phyloP scores from a whole-genome alignment of 1,140 invertebrate species.

The Drosophila gunungcola region DNA sequence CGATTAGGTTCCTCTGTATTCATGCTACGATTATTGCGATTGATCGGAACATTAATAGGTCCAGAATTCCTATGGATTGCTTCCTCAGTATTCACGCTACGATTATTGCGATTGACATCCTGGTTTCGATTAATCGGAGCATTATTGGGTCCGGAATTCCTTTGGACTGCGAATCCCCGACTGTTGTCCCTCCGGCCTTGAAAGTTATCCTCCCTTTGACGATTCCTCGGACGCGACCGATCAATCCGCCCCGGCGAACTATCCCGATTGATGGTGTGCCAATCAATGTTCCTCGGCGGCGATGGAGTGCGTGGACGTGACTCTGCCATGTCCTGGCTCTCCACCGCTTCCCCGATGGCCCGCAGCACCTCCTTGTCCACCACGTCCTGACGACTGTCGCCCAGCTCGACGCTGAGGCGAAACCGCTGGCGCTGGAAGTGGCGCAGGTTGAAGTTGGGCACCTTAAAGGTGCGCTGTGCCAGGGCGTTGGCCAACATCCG shows the following conservation, averaged over 20 bases:
- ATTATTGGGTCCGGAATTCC: background rate
- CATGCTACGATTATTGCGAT: background rate
- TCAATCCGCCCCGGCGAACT: background rate
- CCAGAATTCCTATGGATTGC: background rate
- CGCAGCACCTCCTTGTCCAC: slow-evolving; percentile 38
- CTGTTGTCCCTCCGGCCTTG: background rate
- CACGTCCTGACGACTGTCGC: slow-evolving; percentile 32
- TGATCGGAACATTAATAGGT: background rate
- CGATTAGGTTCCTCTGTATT: background rate
- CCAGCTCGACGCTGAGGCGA: slow-evolving; percentile 35
- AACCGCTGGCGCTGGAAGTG: slow-evolving; percentile 36
- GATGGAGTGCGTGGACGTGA: slow-evolving; percentile 34
- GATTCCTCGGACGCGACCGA: slow-evolving; percentile 10
- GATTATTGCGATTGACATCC: background rate
- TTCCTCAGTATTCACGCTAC: background rate
- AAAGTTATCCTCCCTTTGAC: background rate
- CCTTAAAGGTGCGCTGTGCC: slow-evolving; percentile 30
- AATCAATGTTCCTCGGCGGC: slow-evolving; percentile 58
- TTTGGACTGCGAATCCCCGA: background rate
- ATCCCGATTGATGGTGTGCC: slow-evolving; percentile 26
- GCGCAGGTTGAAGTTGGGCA: slow-evolving; percentile 48
- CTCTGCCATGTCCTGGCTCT: background rate
- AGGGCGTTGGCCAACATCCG: slow-evolving; percentile 38
- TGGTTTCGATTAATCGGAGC: background rate
- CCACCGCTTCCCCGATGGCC: slow-evolving; percentile 26